A percentile compares a stretch with the other conserved stretches of the same genome.
phyloP scores from a whole-genome alignment of 2,113 vertebrate species.

The Zosterops borbonicus region DNA sequence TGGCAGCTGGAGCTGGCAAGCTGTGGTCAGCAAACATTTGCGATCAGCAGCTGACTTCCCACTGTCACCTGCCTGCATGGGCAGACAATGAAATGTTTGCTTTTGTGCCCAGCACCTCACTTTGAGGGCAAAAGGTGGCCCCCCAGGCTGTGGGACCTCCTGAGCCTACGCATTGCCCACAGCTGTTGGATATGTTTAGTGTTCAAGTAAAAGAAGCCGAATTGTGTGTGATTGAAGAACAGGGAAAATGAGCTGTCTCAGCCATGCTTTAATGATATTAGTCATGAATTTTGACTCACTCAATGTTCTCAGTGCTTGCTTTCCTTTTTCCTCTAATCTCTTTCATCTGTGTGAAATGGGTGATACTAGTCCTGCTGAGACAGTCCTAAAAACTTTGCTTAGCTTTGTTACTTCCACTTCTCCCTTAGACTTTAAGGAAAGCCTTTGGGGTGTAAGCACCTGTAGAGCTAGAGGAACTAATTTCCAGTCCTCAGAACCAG shows the following conservation, averaged over 20 bases:
- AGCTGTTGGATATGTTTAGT: background rate
- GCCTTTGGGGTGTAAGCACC: background rate
- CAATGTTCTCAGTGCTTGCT: background rate
- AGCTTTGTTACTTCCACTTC: background rate
- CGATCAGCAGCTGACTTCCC: background rate
- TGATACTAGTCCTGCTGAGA: background rate
- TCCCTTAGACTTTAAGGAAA: constrained; percentile 2
- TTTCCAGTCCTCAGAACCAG: background rate
- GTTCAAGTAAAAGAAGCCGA: background rate
- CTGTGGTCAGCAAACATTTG: constrained; percentile 11
- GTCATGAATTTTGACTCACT: background rate
- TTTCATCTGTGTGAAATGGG: background rate
- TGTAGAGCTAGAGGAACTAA: background rate
- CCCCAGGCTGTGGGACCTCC: background rate
- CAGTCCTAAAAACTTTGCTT: background rate
- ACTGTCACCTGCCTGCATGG: background rate
- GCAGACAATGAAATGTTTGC: background rate
- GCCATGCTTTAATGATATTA: background rate
- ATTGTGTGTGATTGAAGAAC: background rate
- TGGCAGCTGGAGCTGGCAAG: background rate
- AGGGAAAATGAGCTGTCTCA: background rate
- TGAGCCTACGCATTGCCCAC: background rate
- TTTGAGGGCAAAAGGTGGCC: background rate
- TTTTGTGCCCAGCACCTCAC: background rate
- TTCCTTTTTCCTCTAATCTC: background rate